Evolutionary conservation across 2,888 invertebrate species (phyloP).

Genomic region (Limnephilus lunatus): DNA sequence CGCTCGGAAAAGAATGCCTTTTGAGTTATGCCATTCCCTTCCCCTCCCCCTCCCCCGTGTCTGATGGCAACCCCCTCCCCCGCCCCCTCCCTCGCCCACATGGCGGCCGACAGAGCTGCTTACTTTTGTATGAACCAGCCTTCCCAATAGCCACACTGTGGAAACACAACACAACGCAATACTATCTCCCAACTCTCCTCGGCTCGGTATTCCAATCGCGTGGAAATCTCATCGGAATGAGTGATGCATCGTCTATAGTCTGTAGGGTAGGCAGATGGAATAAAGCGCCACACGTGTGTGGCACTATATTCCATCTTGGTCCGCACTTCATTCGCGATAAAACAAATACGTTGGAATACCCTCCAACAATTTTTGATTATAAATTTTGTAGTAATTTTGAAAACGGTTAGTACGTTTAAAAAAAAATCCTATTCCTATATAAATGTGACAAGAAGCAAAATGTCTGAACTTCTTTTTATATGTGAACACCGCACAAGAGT

Average conservation of each 20-base stretch:
- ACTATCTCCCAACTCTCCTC: not conserved
- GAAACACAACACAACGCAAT: not conserved
- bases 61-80: not conserved
- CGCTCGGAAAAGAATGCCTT: constrained; percentile 41
- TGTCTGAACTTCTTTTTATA: no score
- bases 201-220: not conserved
- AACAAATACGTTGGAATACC: not conserved
- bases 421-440: no score
- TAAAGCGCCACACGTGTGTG: not conserved
- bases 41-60: not conserved
- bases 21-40: constrained; percentile 22
- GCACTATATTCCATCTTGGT: not conserved
- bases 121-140: not conserved
- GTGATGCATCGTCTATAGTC: not conserved
- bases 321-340: not conserved
- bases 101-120: not conserved
- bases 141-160: not conserved
- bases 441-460: no score
- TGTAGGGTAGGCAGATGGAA: not conserved
- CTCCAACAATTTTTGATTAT: no score
- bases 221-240: not conserved
- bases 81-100: not conserved
- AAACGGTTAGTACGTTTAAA: no score
- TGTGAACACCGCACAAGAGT: no score
- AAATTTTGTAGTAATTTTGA: no score